These are phyloP conservation scores for Drosophila asahinai DNA, from an alignment of 1,140 invertebrate genomes.

Conservation along the genomic window DNA sequence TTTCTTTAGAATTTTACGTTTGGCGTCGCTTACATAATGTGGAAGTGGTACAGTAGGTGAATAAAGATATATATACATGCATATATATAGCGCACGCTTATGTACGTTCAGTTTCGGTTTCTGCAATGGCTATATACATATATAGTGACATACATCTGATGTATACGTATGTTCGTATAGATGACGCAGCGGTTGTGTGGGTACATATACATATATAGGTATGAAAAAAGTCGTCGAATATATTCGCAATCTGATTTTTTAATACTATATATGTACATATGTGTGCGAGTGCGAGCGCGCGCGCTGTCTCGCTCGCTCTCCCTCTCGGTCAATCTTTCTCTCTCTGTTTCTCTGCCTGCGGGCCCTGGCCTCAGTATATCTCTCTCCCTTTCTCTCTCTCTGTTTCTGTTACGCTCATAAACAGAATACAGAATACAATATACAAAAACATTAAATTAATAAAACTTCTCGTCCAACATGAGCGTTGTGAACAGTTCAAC, in stretches of 20 bases:
- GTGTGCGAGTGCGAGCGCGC: slow-evolving; percentile 43
- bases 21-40: slow-evolving; percentile 76
- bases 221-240: slow-evolving; percentile 31
- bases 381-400: slow-evolving; percentile 73
- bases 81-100: slow-evolving; percentile 50
- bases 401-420: slow-evolving; percentile 74
- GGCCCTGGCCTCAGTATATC: slow-evolving; percentile 72
- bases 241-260: slow-evolving; percentile 37
- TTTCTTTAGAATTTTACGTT: slow-evolving; percentile 40
- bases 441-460: slow-evolving; percentile 83
- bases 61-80: slow-evolving; percentile 63
- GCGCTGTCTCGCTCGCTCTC: slow-evolving; percentile 55
- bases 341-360: slow-evolving; percentile 59
- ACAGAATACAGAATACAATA: slow-evolving; percentile 76
- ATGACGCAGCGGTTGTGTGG: slow-evolving; percentile 45
- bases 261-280: slow-evolving; percentile 52
- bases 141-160: slow-evolving; percentile 55
- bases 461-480: slow-evolving; percentile 79
- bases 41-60: slow-evolving; percentile 79
- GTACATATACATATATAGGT: slow-evolving; percentile 43
- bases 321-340: slow-evolving; percentile 33
- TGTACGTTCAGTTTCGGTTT: slow-evolving; percentile 38
- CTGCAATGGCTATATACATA: slow-evolving; percentile 30
- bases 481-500: slow-evolving; percentile 68
- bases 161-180: slow-evolving; percentile 40